Percentiles rank a stretch among this genome's conserved stretches.
Evolutionary conservation across 2,888 invertebrate genomes (phyloP).

Genomic region (Tenthredo mesomela): DNA sequence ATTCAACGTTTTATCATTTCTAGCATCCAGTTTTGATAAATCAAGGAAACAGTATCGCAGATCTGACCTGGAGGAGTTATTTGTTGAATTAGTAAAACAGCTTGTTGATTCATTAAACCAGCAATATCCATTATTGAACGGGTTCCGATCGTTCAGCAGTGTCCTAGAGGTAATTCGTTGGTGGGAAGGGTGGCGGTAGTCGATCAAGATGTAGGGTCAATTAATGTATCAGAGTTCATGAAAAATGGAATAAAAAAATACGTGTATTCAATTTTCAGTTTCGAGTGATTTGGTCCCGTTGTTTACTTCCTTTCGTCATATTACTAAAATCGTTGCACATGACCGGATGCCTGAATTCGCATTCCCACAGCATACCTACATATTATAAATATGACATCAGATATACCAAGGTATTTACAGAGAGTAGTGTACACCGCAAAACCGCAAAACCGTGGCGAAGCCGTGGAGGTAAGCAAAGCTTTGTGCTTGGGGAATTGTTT

Average conservation of each 20-base stretch:
- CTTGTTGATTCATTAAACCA: background rate
- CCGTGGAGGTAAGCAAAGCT: constrained; percentile 43
- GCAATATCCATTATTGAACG: background rate
- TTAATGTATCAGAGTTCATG: background rate
- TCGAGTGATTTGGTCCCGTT: background rate
- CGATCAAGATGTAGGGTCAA: background rate
- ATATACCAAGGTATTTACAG: constrained; percentile 11
- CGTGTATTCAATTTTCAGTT: background rate
- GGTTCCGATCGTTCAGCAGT: background rate
- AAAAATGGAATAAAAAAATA: background rate
- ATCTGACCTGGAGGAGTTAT: background rate
- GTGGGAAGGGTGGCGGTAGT: background rate
- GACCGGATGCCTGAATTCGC: background rate
- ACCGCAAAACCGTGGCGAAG: constrained; percentile 38
- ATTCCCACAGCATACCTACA: background rate
- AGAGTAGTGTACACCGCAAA: background rate
- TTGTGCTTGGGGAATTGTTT: constrained; percentile 49
- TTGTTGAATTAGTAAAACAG: background rate
- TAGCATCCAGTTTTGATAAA: background rate
- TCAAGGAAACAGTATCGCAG: background rate
- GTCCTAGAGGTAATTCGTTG: background rate
- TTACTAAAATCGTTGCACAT: background rate
- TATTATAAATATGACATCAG: constrained; percentile 27
- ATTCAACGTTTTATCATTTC: background rate
- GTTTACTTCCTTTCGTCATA: background rate